Evolutionary conservation across 2,888 invertebrate genomes (phyloP), one percentile per base, ranked within the genome.

Genomic region (Blomia tropicalis): DNA sequence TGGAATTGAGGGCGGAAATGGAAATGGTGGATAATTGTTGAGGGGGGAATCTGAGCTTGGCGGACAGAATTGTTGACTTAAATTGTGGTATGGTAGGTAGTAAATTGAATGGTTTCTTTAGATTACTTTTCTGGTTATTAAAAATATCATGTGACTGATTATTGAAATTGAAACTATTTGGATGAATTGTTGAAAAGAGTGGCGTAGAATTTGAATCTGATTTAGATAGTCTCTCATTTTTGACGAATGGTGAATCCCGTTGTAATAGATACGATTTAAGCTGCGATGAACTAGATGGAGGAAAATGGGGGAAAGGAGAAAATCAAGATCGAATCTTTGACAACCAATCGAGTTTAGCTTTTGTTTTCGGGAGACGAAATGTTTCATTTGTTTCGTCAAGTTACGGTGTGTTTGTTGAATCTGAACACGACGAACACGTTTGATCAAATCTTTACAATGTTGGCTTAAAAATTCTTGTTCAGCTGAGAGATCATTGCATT

Each of bases 391-490:
- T 68, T 84, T 83, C 59, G 84, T 82, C 29, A 83, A 78, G 72
- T 88, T 86, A 66, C 82, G 82, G 4, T 87, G 85, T 72, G 87
- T 79, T 36, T 82, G 77, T 60, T 82, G 79, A 0, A 83, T 80
- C 72, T 90, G 87, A 27, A 87, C 74, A 71, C 87, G 85, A 17
- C 84, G 77, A 64, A 87, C 74, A 66, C 89, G 78, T 67, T 86
- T 77, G 69, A 83, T 72, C 60, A 90, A 74, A 71, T 84, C 83
- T 58, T 85, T 83, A 69, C 83, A 79, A 66, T 83, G 79, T 43
- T 83, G 77, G 70, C 84, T 82, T 60, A 84, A 76, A 62, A 14
- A 19, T 47, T 47, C 19, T 23, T 47, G 47, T 5, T 19, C 22
- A 4, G 11, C 22, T 4, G 14, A 11, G 47, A 47, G 47, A 47